Percentiles rank a stretch among this genome's conserved stretches.
Evolutionary conservation across 2,888 invertebrate genomes (phyloP).

Genomic region (Lepetodrilus schrolli): DNA sequence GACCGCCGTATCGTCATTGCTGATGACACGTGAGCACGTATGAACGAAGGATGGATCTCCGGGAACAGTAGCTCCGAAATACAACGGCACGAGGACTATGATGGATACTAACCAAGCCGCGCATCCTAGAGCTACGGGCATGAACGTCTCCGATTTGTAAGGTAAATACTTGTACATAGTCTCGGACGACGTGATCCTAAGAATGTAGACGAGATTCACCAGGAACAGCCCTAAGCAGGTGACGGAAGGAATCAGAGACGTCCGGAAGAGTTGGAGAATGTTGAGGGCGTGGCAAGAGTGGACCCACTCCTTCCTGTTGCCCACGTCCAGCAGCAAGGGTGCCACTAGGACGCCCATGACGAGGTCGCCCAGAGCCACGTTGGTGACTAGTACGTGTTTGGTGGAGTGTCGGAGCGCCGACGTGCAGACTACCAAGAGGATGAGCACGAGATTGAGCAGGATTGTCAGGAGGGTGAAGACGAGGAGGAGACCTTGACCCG

Average conservation of each 20-base stretch:
- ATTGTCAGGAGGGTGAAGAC: slow-evolving; percentile 27
- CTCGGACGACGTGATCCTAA: not conserved
- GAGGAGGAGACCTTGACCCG: slow-evolving; percentile 17
- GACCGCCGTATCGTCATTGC: not conserved
- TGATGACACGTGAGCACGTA: not conserved
- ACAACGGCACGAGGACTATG: not conserved
- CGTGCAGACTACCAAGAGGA: slow-evolving; percentile 32
- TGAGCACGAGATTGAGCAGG: slow-evolving; percentile 20
- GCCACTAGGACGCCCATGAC: slow-evolving; percentile 30
- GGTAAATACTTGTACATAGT: not conserved
- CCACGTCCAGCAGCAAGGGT: slow-evolving; percentile 30
- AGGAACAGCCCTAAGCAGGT: not conserved
- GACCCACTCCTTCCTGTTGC: not conserved
- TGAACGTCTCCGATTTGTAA: not conserved
- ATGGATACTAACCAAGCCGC: not conserved
- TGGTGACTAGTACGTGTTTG: slow-evolving; percentile 37
- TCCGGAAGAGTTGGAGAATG: not conserved
- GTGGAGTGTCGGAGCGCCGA: slow-evolving; percentile 32
- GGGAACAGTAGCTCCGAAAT: not conserved
- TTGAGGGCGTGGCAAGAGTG: not conserved
- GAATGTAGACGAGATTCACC: not conserved
- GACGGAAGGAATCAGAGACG: not conserved
- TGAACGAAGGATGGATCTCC: not conserved
- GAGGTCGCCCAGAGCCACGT: slow-evolving; percentile 35
- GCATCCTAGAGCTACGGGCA: not conserved